These are phyloP conservation scores for Apamea anceps DNA, from an alignment of 2,888 invertebrate genomes.

Conservation along the genomic window DNA sequence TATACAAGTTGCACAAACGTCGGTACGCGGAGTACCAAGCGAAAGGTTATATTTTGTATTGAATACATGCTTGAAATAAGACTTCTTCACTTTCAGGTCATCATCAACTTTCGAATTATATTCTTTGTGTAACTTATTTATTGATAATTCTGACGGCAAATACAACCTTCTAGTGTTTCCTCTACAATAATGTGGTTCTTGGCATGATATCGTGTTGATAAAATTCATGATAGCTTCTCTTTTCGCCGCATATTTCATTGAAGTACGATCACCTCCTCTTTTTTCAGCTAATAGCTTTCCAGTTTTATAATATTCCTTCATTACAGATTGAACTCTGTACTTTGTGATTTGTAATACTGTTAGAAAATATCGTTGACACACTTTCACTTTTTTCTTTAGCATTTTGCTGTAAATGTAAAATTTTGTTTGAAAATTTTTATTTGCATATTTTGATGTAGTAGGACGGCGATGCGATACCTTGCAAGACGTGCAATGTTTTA, in stretches of 20 bases:
- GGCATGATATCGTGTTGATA: slow-evolving; percentile 8
- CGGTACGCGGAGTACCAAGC: slow-evolving; percentile 19
- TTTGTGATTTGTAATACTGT: slow-evolving; percentile 23
- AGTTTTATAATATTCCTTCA: slow-evolving; percentile 16
- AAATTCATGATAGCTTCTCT: slow-evolving; percentile 11
- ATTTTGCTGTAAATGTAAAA: slow-evolving; percentile 9
- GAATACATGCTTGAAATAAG: slow-evolving; percentile 7
- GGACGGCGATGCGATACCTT: slow-evolving; percentile 13
- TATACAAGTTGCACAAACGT: slow-evolving; percentile 27
- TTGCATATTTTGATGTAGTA: slow-evolving; percentile 14
- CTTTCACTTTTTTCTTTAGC: slow-evolving; percentile 8
- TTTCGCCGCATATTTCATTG: slow-evolving; percentile 13
- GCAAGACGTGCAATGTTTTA: slow-evolving; percentile 13
- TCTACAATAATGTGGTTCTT: slow-evolving; percentile 6
- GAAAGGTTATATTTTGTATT: slow-evolving; percentile 27
- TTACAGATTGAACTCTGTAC: slow-evolving; percentile 18
- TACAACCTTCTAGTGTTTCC: slow-evolving; percentile 9
- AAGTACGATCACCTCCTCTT: slow-evolving; percentile 22
- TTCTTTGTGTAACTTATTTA: slow-evolving; percentile 6
- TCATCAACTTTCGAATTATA: slow-evolving; percentile 12
- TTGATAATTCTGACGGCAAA: slow-evolving; percentile 9
- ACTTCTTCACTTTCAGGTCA: slow-evolving; percentile 8
- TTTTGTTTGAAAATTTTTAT: slow-evolving; percentile 18
- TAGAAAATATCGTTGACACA: slow-evolving; percentile 16
- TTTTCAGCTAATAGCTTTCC: slow-evolving; percentile 18